Base-by-base conservation (phyloP, 2,113 vertebrate species). In the Ovibos moschatus region DNA sequence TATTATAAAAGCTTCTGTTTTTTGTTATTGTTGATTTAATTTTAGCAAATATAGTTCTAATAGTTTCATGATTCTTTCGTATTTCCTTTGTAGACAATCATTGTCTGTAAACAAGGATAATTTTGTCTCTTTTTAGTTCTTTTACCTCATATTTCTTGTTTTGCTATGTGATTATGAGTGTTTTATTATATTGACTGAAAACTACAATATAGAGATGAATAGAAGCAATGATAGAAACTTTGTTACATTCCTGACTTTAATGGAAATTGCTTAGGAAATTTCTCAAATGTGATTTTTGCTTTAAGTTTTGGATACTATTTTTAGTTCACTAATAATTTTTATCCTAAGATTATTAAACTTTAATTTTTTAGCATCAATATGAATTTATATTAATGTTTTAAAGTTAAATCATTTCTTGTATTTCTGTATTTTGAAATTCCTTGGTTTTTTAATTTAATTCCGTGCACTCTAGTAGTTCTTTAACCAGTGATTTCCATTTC, bases 251-350 rank as follows among this genome's bases (percentile, higher is more conserved):
- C 13, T 85, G 51, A 76, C 71, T 95, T 82, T 71, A 84, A 53
- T 94, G 45, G 30, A 25, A 91, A 21, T 91, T 87, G 58, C 50
- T 82, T 96, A 53, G 89, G 55, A 88, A 94, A 21, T 94, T 94
- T 82, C 45, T 78, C 93, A 86, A 71, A 23, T 91, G 16, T 58
- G 15, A 87, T 87, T 14, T 94, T 87, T 83, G 28, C 58, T 82
- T 0, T 86, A 79, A 81, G 23, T 43, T 87, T 94, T 94, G 81
- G 30, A 19, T 96, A 12, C 25, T 85, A 14, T 58, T 93, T 84
- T 27, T 89, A 78, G 64, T 78, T 85, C 64, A 51, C 23, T 53
- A 91, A 13, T 15, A 71, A 94, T 43, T 90, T 96, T 90, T 85
- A 50, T 86, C 40, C 81, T 25, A 71, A 93, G 27, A 82, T 6